Percentiles rank a stretch among this genome's conserved stretches.
Conservation (phyloP, 2,888 invertebrate genomes). For the Drosophila suboccidentalis region DNA sequence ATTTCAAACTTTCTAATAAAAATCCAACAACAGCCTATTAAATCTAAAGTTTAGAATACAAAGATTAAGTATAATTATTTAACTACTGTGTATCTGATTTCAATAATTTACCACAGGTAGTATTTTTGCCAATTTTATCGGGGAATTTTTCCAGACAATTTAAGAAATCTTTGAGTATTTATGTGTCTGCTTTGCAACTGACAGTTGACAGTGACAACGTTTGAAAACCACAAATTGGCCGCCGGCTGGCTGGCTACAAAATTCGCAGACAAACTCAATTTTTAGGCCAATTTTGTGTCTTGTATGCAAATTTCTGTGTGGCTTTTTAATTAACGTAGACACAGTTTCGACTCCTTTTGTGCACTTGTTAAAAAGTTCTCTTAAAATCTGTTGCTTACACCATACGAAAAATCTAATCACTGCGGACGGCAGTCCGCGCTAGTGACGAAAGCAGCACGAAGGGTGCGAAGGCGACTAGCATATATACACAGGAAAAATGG, state of each 20-base stretch:
- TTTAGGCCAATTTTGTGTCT: conserved; percentile 66
- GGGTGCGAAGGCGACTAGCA: no score
- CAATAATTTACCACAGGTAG: conserved; percentile 20
- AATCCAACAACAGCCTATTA: neutral
- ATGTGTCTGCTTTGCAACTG: conserved; percentile 63
- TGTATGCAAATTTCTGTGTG: conserved; percentile 74
- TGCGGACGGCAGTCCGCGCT: no score
- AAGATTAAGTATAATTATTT: conserved; percentile 11
- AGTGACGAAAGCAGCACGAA: no score
- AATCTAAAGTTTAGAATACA: neutral
- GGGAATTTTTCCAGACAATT: conserved; percentile 35
- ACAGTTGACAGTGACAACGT: conserved; percentile 76
- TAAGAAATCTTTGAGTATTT: conserved; percentile 53
- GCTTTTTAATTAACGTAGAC: conserved; percentile 75
- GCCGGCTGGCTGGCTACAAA: conserved; percentile 49
- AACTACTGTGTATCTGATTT: conserved; percentile 12
- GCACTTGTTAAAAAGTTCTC: conserved; percentile 46
- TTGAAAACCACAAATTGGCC: conserved; percentile 62
- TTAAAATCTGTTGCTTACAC: conserved; percentile 15
- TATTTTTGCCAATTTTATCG: conserved; percentile 27
- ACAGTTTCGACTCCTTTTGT: conserved; percentile 38
- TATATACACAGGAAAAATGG: no score
- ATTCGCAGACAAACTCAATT: conserved; percentile 68
- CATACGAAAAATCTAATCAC: conserved; percentile 54
- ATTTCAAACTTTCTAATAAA: conserved; percentile 6